Evolutionary conservation across 2,797 vertebrate genomes (phyloP).

Genomic region (Oryzias sinensis): DNA sequence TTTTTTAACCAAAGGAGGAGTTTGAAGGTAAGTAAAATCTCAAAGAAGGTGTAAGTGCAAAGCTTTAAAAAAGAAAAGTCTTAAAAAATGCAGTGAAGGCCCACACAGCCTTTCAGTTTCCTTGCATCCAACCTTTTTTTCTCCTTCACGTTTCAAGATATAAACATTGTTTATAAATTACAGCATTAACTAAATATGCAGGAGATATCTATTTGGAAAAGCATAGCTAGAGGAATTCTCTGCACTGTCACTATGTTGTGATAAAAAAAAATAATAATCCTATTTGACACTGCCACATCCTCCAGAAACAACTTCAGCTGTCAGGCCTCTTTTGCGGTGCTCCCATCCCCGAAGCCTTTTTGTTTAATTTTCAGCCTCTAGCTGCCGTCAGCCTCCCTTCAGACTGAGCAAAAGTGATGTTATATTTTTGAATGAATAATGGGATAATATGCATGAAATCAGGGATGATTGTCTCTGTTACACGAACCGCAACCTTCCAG

Average conservation of each 20-base stretch:
- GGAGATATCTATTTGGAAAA: slow-evolving; percentile 63
- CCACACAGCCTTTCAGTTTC: slow-evolving; percentile 28
- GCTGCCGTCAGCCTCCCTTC: slow-evolving; percentile 12
- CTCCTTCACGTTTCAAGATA: slow-evolving; percentile 62
- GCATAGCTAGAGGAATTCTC: slow-evolving; percentile 65
- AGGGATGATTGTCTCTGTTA: slow-evolving; percentile 64
- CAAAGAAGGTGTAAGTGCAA: too few species aligned
- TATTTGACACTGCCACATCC: slow-evolving; percentile 67
- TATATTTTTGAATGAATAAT: slow-evolving; percentile 61
- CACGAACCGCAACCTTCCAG: slow-evolving; percentile 59
- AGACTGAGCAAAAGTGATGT: slow-evolving; percentile 38
- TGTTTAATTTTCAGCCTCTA: slow-evolving; percentile 59
- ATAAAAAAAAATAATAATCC: slow-evolving; percentile 59
- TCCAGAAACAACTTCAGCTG: slow-evolving; percentile 65
- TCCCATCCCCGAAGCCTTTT: slow-evolving; percentile 60
- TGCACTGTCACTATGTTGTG: slow-evolving; percentile 65
- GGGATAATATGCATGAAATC: slow-evolving; percentile 68
- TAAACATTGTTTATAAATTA: slow-evolving; percentile 64
- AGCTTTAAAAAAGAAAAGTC: slow-evolving; percentile 35
- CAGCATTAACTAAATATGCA: slow-evolving; percentile 65
- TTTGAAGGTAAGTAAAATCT: too few species aligned
- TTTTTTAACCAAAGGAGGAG: too few species aligned
- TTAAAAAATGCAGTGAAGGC: slow-evolving; percentile 47
- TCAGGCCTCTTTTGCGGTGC: slow-evolving; percentile 57
- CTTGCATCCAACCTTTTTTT: slow-evolving; percentile 35